These are phyloP conservation scores for Agapornis canus DNA, from an alignment of 2,797 vertebrate species.

Conservation along the genomic window DNA sequence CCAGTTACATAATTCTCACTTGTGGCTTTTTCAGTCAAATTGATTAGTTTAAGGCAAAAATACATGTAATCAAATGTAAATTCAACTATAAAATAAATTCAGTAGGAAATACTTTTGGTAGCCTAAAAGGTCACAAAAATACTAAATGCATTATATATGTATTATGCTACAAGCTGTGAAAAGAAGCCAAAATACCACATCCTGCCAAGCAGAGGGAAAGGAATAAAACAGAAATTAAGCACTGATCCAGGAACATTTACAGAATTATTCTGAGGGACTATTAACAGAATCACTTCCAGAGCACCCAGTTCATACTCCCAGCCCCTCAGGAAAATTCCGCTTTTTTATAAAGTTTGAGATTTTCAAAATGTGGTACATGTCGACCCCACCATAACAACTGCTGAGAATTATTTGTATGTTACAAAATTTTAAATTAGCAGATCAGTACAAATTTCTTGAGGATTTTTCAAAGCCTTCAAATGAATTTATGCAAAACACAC, in stretches of 20 bases:
- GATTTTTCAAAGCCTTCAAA: conserved; percentile 60
- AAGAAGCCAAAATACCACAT: conserved; percentile 64
- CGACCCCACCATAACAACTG: not conserved
- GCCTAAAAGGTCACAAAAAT: conserved; percentile 35
- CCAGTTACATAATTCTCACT: not conserved
- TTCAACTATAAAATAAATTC: not conserved
- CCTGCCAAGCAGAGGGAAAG: conserved; percentile 72
- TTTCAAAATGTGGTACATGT: not conserved
- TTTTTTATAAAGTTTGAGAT: not conserved
- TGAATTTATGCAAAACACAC: conserved; percentile 45
- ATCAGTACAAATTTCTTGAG: conserved; percentile 77
- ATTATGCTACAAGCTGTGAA: conserved; percentile 58
- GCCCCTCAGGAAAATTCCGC: not conserved
- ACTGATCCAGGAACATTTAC: conserved; percentile 72
- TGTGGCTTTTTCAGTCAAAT: not conserved
- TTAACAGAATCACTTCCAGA: not conserved
- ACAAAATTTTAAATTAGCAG: conserved; percentile 38
- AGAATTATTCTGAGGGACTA: not conserved
- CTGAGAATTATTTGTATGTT: not conserved
- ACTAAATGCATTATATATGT: conserved; percentile 16
- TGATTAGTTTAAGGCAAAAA: not conserved
- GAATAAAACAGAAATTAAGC: conserved; percentile 73
- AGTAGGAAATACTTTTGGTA: not conserved
- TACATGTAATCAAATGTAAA: not conserved
- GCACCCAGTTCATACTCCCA: not conserved